Percentiles rank a stretch among this genome's conserved stretches.
phyloP scores from a whole-genome alignment of 1,140 invertebrate species.

The Ruditapes philippinarum region DNA sequence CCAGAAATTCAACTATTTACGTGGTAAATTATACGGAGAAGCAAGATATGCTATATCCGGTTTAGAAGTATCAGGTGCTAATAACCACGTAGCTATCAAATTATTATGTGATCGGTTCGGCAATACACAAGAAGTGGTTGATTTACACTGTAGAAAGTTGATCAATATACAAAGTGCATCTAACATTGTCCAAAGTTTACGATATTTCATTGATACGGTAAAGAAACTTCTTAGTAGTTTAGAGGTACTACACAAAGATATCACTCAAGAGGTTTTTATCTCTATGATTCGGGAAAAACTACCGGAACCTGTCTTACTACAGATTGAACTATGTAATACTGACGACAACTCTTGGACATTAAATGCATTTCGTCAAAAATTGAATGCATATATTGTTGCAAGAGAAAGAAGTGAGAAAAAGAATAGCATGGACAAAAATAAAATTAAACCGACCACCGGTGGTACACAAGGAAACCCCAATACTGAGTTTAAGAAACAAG shows the following conservation, averaged over 20 bases:
- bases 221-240: constrained; percentile 3
- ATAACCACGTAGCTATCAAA: neutral
- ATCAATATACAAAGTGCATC: neutral
- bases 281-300: constrained; percentile 11
- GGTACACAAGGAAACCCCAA: neutral
- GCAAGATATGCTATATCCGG: neutral
- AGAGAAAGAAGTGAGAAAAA: constrained; percentile 3
- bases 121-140: neutral
- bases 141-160: too few species aligned
- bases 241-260: neutral
- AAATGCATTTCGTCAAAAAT: neutral
- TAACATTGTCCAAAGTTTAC: constrained; percentile 5
- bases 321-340: neutral
- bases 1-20: neutral
- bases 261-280: constrained; percentile 27
- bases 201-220: constrained; percentile 8
- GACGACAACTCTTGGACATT: neutral
- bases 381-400: neutral
- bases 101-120: neutral
- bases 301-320: neutral
- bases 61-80: neutral
- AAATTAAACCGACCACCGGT: neutral
- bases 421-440: neutral
- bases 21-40: constrained; percentile 3
- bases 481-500: neutral